Evolutionary conservation across 1,140 invertebrate genomes (phyloP).

Genomic region (Periplaneta americana): DNA sequence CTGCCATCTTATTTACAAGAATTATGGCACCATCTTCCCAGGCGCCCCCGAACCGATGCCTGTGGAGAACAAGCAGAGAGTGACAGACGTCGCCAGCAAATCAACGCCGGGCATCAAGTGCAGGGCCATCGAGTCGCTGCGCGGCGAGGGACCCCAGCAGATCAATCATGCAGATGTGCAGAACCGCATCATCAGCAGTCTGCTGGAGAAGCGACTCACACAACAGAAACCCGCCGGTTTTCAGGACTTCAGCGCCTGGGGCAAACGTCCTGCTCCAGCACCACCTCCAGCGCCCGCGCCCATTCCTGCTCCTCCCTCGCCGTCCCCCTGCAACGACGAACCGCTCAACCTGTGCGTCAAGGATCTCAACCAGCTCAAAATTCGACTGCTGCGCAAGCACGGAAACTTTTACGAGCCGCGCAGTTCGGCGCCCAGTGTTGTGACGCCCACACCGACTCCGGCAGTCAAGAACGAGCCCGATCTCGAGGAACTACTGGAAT

Average conservation of each 20-base stretch:
- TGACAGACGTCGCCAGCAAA: neutral
- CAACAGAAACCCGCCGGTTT: neutral
- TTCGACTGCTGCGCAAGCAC: slow-evolving; percentile 51
- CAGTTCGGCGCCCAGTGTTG: slow-evolving; percentile 25
- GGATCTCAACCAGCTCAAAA: slow-evolving; percentile 60
- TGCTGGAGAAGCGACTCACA: slow-evolving; percentile 59
- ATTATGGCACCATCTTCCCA: slow-evolving; percentile 75
- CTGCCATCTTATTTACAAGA: slow-evolving; percentile 85
- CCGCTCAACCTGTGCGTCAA: slow-evolving; percentile 79
- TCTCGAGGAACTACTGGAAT: slow-evolving; percentile 14
- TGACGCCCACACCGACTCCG: slow-evolving; percentile 7
- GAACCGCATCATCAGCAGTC: slow-evolving; percentile 59
- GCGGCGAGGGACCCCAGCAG: neutral
- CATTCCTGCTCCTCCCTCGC: too few species aligned
- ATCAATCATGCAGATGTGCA: slow-evolving; percentile 52
- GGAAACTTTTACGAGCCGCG: slow-evolving; percentile 51
- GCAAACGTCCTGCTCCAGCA: neutral
- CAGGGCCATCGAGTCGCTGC: slow-evolving; percentile 1
- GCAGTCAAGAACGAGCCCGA: neutral
- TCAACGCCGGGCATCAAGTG: slow-evolving; percentile 1
- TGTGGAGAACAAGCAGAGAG: neutral
- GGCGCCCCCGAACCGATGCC: slow-evolving; percentile 45
- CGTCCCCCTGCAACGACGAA: slow-evolving; percentile 42
- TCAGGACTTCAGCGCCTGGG: neutral
- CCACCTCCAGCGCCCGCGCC: neutral